These are phyloP conservation scores for Asteroscopus sphinx DNA, from an alignment of 2,888 invertebrate genomes.

Conservation along the genomic window DNA sequence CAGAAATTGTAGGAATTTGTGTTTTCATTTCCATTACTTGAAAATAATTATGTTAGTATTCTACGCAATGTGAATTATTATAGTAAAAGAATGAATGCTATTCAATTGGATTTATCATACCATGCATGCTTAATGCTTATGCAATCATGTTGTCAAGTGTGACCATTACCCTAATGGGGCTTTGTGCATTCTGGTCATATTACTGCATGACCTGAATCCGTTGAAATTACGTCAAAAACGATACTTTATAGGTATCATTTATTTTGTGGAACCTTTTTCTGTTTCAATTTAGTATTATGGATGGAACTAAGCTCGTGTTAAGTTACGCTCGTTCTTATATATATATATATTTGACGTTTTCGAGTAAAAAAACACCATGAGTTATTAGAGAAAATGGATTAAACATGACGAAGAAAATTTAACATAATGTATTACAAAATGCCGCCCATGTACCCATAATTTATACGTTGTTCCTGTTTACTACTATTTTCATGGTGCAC, in stretches of 20 bases:
- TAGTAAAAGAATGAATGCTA: constrained; percentile 15
- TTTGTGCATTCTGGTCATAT: constrained; percentile 37
- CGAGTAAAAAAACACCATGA: no score
- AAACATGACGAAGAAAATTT: no score
- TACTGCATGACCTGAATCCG: constrained; percentile 39
- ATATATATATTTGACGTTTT: no score
- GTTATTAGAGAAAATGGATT: no score
- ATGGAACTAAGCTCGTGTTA: no score
- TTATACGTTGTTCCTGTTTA: no score
- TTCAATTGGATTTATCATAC: constrained; percentile 31
- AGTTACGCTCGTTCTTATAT: no score
- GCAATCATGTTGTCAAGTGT: constrained; percentile 52
- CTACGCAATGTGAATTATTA: constrained; percentile 6
- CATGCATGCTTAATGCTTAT: constrained; percentile 8
- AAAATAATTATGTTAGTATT: background rate
- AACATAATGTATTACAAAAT: no score
- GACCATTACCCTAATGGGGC: constrained; percentile 38
- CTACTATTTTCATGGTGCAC: no score
- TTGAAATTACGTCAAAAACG: constrained; percentile 26
- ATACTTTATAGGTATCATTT: background rate
- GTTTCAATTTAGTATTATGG: background rate
- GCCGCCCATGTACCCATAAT: no score
- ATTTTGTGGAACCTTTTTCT: background rate
- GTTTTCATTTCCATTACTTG: no score
- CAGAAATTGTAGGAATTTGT: no score